These are phyloP conservation scores for Cygnus buccinator DNA, from an alignment of 2,113 vertebrate genomes.

Conservation along the genomic window DNA sequence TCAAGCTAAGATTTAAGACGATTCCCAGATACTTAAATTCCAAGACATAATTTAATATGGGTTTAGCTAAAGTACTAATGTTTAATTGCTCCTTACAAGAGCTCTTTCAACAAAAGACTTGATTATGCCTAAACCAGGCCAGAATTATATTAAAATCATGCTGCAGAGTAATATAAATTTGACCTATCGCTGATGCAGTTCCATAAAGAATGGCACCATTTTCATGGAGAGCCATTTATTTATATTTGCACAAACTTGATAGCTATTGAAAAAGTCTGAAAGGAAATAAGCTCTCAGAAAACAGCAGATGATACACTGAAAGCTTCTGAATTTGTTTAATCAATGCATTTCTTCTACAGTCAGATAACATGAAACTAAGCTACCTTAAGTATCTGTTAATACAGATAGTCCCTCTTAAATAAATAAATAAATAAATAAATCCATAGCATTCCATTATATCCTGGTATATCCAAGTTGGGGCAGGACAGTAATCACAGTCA, in stretches of 20 bases:
- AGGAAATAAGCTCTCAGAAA: slow-evolving; percentile 44
- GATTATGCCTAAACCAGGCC: slow-evolving; percentile 53
- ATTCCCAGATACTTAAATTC: slow-evolving; percentile 68
- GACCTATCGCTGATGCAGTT: slow-evolving; percentile 41
- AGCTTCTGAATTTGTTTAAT: slow-evolving; percentile 15
- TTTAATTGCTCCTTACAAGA: slow-evolving; percentile 63
- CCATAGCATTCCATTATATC: neutral
- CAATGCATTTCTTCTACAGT: neutral
- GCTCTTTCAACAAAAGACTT: slow-evolving; percentile 64
- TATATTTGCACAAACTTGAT: slow-evolving; percentile 37
- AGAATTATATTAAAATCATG: slow-evolving; percentile 67
- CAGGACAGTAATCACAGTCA: neutral
- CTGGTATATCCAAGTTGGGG: neutral
- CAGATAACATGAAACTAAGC: neutral
- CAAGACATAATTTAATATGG: slow-evolving; percentile 66
- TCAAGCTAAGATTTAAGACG: slow-evolving; percentile 70
- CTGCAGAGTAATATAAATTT: slow-evolving; percentile 66
- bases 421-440: neutral
- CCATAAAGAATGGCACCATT: slow-evolving; percentile 47
- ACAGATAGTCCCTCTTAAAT: neutral
- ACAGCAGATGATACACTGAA: neutral
- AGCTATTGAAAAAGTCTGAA: slow-evolving; percentile 12
- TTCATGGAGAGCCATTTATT: slow-evolving; percentile 39
- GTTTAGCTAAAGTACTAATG: slow-evolving; percentile 57
- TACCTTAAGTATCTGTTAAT: neutral